Evolutionary conservation across 2,888 invertebrate genomes (phyloP).

Genomic region (Morpho helenor): DNA sequence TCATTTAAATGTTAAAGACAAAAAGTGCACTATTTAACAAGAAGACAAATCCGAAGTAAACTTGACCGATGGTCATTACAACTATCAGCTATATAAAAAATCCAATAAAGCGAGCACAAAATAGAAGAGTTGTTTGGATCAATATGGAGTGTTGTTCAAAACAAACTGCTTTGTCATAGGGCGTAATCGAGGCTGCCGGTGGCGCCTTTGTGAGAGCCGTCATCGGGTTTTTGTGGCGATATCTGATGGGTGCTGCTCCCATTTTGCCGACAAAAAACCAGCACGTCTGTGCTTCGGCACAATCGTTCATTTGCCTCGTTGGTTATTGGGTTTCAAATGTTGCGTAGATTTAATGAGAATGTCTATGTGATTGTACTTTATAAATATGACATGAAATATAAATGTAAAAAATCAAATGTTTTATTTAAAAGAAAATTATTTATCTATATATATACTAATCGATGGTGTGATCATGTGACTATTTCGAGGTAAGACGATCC

Average conservation of each 20-base stretch:
- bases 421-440: no score
- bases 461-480: no score
- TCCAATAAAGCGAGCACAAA: conserved; percentile 69
- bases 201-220: conserved; percentile 72
- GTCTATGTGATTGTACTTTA: conserved; percentile 5
- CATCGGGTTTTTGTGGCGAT: conserved; percentile 71
- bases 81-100: conserved; percentile 48
- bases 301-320: conserved; percentile 35
- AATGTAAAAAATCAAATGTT: no score
- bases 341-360: conserved; percentile 12
- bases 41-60: background rate
- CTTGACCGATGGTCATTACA: background rate
- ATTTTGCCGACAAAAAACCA: conserved; percentile 69
- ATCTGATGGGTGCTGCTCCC: conserved; percentile 78
- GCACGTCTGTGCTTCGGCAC: conserved; percentile 35
- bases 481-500: no score
- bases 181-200: conserved; percentile 75
- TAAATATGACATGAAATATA: no score
- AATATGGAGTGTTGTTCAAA: conserved; percentile 74
- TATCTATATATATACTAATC: no score
- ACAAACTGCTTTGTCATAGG: conserved; percentile 76
- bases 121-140: conserved; percentile 73
- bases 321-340: conserved; percentile 20
- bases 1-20: no score
- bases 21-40: background rate